A percentile compares a stretch with the other conserved stretches of the same genome.
These are phyloP conservation scores for Sciurus vulgaris DNA, from an alignment of 2,797 vertebrate genomes.

Conservation along the genomic window DNA sequence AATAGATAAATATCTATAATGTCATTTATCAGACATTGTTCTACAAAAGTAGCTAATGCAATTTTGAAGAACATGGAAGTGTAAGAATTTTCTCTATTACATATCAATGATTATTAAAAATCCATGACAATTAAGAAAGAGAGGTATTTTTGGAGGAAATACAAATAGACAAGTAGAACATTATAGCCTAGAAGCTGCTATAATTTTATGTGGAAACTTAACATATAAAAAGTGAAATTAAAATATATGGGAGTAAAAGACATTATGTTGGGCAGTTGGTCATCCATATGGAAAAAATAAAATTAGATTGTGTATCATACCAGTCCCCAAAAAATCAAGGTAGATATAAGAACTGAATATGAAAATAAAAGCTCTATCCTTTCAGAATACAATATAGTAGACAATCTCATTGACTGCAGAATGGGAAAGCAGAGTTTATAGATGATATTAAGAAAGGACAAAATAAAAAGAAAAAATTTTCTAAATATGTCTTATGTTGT, in stretches of 20 bases:
- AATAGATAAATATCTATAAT: neutral
- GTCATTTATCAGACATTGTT: neutral
- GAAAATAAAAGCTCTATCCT: neutral
- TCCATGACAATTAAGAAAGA: neutral
- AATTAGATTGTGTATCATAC: slow-evolving; percentile 35
- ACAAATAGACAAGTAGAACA: neutral
- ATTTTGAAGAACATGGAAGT: neutral
- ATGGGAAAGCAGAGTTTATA: neutral
- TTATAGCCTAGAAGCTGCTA: neutral
- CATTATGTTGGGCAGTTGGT: neutral
- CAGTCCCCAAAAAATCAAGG: slow-evolving; percentile 36
- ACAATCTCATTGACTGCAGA: neutral
- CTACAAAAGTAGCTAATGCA: neutral
- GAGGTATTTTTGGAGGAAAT: neutral
- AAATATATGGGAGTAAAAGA: neutral
- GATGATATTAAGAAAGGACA: neutral
- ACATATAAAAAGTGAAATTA: neutral
- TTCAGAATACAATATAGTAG: neutral
- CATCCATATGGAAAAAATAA: slow-evolving; percentile 43
- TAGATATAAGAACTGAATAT: slow-evolving; percentile 17
- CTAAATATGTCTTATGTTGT: neutral
- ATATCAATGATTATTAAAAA: neutral
- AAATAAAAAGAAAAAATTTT: neutral
- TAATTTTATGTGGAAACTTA: neutral
- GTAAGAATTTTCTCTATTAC: neutral